Evolutionary conservation across 2,797 vertebrate genomes (phyloP), one percentile per base, ranked within the genome.

Genomic region (Craterocephalus amniculus): DNA sequence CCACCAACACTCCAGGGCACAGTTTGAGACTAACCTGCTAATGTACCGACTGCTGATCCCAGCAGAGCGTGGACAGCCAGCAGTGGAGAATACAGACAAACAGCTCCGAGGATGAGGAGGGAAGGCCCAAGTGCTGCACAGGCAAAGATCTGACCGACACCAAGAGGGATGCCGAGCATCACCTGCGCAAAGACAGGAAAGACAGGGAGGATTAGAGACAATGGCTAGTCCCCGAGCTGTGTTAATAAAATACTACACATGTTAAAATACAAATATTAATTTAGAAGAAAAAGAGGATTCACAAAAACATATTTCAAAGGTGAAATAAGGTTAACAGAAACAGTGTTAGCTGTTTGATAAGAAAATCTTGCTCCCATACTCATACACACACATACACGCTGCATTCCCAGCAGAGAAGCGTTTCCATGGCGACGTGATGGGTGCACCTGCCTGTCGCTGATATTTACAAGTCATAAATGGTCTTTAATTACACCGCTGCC

Each of bases 111-210:
- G 72, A 95, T 94, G 43, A 95, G 84, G n/a, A 94, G 67, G 6
- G 92, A 91, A 11, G 93, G 88, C 7, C 90, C 87, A 24, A 94
- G 57, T 9, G 70, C 76, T 18, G 29, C 87, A 74, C 94, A 94
- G 49, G 91, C 89, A n/a, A 81, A 95, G 72, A 95, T 92, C 87
- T 95, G 94, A 61, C 94, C 94, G 62, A 95, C 92, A 0, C 93
- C 93, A 16, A 94, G 74, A 57, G 89, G 76, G 68, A 93, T 85
- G 43, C 93, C 93, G 77, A 56, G 83, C 4, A 93, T 54, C 13
- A 95, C 83, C 94, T 95, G 76, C 54, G 40, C 6, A 35, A 67
- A 65, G 4, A 45, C 16, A 35, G 8, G 6, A n/a, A n/a, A 31
- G 3, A 36, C 12, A 9, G 14, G 16, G 16, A 70, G 26, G 20